A percentile compares a stretch with the other conserved stretches of the same genome.
phyloP scores from a whole-genome alignment of 1,140 invertebrate genomes.

The Acarapis woodi region DNA sequence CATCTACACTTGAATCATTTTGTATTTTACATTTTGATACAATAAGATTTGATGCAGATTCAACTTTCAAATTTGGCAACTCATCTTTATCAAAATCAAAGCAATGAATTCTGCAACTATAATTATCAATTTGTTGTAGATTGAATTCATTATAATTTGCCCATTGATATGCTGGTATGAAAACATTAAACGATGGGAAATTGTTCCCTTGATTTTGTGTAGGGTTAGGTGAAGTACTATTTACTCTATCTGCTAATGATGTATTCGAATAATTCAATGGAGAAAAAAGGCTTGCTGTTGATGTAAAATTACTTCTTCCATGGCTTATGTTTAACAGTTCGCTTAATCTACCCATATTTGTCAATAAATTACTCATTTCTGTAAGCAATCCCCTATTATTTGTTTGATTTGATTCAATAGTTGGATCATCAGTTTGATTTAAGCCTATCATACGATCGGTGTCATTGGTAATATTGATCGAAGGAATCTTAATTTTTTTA shows the following conservation, averaged over 20 bases:
- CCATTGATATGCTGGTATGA: neutral
- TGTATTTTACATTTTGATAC: conserved; percentile 51
- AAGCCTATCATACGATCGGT: too few species aligned
- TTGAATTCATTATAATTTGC: neutral
- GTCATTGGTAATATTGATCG: too few species aligned
- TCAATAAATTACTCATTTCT: neutral
- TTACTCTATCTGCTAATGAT: too few species aligned
- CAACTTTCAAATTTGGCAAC: conserved; percentile 5
- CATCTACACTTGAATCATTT: conserved; percentile 56
- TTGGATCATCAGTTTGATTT: neutral
- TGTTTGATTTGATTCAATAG: neutral
- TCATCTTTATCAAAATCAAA: neutral
- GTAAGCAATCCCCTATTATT: neutral
- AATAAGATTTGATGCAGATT: conserved; percentile 31
- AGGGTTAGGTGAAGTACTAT: too few species aligned
- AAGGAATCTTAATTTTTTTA: too few species aligned
- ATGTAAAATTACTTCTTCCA: too few species aligned
- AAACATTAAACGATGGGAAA: neutral
- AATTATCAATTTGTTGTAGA: neutral
- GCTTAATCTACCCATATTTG: neutral
- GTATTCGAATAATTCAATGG: neutral
- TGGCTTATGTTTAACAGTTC: neutral
- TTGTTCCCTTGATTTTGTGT: neutral
- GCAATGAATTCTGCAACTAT: conserved; percentile 5
- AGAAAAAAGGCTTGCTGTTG: neutral